Conservation (phyloP, 2,797 vertebrate genomes). For the Anabas testudineus region DNA sequence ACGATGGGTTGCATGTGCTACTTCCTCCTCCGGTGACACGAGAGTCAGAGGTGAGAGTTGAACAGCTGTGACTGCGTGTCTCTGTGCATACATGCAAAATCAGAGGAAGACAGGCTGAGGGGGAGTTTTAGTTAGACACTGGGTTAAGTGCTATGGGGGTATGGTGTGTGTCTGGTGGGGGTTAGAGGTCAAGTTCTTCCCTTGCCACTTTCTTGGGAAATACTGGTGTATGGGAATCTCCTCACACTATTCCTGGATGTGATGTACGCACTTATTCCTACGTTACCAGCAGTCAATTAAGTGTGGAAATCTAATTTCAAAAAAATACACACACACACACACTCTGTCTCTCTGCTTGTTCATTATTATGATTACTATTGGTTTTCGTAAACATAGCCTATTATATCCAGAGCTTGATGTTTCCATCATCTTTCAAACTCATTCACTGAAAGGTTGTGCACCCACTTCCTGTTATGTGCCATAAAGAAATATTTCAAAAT, state of each 20-base stretch:
- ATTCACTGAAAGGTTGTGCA: too few relatives aligned
- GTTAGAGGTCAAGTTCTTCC: constrained; percentile 42
- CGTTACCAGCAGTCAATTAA: too few relatives aligned
- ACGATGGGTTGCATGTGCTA: constrained; percentile 8
- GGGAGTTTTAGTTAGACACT: constrained; percentile 26
- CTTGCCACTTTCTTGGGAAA: constrained; percentile 63
- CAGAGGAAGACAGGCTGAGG: constrained; percentile 36
- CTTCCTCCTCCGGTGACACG: constrained; percentile 53
- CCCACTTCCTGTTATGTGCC: constrained; percentile 2
- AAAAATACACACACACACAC: too few relatives aligned
- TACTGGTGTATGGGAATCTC: constrained; percentile 65
- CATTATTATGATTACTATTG: too few relatives aligned
- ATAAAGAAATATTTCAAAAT: constrained; percentile 23
- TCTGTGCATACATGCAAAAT: neutral
- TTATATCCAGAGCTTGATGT: too few relatives aligned
- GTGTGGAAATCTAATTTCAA: too few relatives aligned
- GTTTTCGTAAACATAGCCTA: too few relatives aligned
- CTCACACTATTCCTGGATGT: constrained; percentile 14
- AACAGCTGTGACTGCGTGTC: constrained; percentile 47
- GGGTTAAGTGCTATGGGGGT: constrained; percentile 18
- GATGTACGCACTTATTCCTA: constrained; percentile 8
- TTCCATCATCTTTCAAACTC: too few relatives aligned
- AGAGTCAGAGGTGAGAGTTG: constrained; percentile 46
- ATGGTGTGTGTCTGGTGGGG: constrained; percentile 13
- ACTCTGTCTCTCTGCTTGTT: too few relatives aligned